phyloP scores from a whole-genome alignment of 2,113 vertebrate species.

The Parus major region DNA sequence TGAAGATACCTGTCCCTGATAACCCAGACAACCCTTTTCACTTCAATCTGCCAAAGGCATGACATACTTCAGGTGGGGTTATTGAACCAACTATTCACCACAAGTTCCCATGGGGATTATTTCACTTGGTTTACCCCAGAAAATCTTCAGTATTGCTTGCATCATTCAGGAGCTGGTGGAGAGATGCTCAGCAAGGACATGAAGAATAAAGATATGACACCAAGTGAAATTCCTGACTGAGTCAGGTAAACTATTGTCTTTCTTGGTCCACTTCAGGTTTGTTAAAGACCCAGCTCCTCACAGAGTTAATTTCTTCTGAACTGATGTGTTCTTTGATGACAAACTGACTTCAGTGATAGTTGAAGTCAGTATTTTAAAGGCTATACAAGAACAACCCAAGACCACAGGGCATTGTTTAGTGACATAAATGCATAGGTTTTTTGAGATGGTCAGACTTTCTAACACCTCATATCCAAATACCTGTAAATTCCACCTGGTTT shows the following conservation, averaged over 20 bases:
- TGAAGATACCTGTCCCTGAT: background rate
- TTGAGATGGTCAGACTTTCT: background rate
- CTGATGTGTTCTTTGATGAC: background rate
- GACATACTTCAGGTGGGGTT: background rate
- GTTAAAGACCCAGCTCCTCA: background rate
- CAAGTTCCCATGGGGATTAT: background rate
- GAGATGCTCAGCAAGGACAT: background rate
- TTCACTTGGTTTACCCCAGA: background rate
- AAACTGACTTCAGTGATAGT: background rate
- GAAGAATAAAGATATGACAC: background rate
- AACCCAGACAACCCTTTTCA: background rate
- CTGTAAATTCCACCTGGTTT: background rate
- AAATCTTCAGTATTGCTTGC: background rate
- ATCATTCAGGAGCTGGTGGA: background rate
- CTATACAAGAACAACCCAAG: background rate
- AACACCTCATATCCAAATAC: background rate
- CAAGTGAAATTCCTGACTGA: background rate
- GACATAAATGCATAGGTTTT: background rate
- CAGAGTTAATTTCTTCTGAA: background rate
- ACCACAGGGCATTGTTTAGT: background rate
- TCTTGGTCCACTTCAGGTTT: background rate
- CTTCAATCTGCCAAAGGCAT: background rate
- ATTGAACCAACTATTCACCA: background rate
- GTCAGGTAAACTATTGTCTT: background rate
- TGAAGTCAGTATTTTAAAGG: background rate